Conservation (phyloP, 2,888 invertebrate species). For the Tanypteryx hageni region DNA sequence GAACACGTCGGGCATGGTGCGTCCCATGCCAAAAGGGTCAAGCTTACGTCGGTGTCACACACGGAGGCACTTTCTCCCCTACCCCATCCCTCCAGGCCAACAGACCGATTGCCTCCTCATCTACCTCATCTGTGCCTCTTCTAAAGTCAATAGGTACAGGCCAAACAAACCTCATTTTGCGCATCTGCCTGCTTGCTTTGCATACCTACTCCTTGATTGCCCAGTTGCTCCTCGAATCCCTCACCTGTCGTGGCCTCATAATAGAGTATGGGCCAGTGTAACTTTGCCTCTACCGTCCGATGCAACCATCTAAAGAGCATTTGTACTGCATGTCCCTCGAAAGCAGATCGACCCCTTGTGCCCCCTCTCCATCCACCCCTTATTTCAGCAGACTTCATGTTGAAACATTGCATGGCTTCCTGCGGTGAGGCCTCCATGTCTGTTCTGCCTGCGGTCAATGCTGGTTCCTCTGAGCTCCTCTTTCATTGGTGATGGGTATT, state of each 20-base stretch:
- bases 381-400: neutral
- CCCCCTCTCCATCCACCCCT: neutral
- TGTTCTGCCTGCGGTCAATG: constrained; percentile 48
- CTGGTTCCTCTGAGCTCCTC: constrained; percentile 29
- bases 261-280: constrained; percentile 27
- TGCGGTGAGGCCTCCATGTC: constrained; percentile 45
- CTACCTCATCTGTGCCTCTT: constrained; percentile 49
- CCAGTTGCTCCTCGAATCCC: neutral
- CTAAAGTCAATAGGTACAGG: constrained; percentile 57
- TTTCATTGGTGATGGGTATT: constrained; percentile 10
- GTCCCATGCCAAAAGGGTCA: constrained; percentile 26
- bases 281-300: constrained; percentile 7
- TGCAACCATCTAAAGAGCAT: constrained; percentile 23
- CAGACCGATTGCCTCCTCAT: constrained; percentile 62
- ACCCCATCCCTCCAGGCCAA: constrained; percentile 54
- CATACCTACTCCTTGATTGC: neutral
- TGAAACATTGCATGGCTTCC: constrained; percentile 59
- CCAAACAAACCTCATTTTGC: constrained; percentile 54
- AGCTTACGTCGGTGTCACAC: neutral
- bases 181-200: constrained; percentile 64
- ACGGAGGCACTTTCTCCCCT: constrained; percentile 6
- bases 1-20: constrained; percentile 8
- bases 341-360: neutral
- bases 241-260: neutral
- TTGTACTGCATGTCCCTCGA: constrained; percentile 19